These are phyloP conservation scores for Dicyrtoma fusca DNA, from an alignment of 2,888 invertebrate species.

Conservation along the genomic window DNA sequence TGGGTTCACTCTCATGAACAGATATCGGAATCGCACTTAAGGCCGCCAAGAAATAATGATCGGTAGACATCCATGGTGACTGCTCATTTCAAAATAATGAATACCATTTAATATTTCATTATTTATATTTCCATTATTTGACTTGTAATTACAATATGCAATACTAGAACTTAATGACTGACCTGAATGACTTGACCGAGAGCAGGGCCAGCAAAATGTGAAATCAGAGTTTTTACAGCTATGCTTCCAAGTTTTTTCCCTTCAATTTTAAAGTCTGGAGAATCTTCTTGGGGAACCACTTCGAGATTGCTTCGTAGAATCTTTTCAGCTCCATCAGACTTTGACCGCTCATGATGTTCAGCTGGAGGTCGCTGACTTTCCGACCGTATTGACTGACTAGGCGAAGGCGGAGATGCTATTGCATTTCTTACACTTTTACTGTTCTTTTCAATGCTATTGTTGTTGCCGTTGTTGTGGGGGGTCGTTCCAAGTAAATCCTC, in stretches of 20 bases:
- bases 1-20: conserved; percentile 78
- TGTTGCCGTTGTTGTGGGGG: not conserved
- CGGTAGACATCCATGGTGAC: conserved; percentile 68
- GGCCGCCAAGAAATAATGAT: conserved; percentile 65
- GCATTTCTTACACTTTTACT: not conserved
- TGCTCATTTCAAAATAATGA: conserved; percentile 60
- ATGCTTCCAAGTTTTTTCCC: conserved; percentile 49
- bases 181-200: conserved; percentile 61
- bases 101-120: conserved; percentile 1
- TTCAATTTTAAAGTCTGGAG: conserved; percentile 48
- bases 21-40: conserved; percentile 61
- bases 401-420: conserved; percentile 15
- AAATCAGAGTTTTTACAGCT: conserved; percentile 69
- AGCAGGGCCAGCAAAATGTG: conserved; percentile 68
- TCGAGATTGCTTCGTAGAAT: conserved; percentile 1
- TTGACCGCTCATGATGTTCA: conserved; percentile 7
- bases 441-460: conserved; percentile 1
- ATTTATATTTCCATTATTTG: not conserved
- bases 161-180: conserved; percentile 4
- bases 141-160: not conserved
- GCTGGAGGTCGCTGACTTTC: not conserved
- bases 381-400: conserved; percentile 29
- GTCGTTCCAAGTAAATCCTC: not conserved
- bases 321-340: conserved; percentile 18
- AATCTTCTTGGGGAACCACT: conserved; percentile 41